These are phyloP conservation scores for Dendronephthya gigantea DNA, from an alignment of 64 coral and sea anemone species.

Conservation along the genomic window DNA sequence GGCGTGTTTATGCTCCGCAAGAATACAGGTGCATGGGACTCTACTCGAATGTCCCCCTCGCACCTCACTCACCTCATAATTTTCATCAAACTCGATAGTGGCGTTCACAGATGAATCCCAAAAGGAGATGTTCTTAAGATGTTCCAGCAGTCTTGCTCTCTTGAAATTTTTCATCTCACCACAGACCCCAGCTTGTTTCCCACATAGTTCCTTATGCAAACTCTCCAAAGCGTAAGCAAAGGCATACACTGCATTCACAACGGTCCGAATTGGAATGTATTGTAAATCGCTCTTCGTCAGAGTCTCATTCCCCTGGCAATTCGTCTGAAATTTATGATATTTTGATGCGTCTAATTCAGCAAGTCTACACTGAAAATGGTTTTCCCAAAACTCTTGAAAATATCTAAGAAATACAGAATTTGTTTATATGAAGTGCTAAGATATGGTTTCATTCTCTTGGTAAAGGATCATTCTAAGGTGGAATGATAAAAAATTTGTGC, in stretches of 20 bases:
- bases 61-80: not conserved
- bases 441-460: too few species aligned
- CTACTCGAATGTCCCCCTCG: too few species aligned
- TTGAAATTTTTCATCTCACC: slow-evolving; percentile 10
- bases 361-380: slow-evolving; percentile 49
- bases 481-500: too few species aligned
- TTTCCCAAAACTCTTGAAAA: slow-evolving; percentile 84
- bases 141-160: slow-evolving; percentile 24
- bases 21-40: too few species aligned
- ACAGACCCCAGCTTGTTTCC: slow-evolving; percentile 49
- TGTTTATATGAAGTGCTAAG: too few species aligned
- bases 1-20: too few species aligned
- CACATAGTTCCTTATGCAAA: slow-evolving; percentile 51
- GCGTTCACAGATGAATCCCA: slow-evolving; percentile 28
- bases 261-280: slow-evolving; percentile 45
- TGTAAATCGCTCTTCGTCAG: not conserved
- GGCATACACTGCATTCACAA: slow-evolving; percentile 78
- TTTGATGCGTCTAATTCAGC: slow-evolving; percentile 6
- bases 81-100: not conserved
- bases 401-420: slow-evolving; percentile 43
- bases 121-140: slow-evolving; percentile 53
- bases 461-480: too few species aligned
- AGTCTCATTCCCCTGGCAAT: slow-evolving; percentile 49
- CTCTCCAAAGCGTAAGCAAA: slow-evolving; percentile 65
- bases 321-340: not conserved